Evolutionary conservation across 2,113 vertebrate genomes (phyloP).

Genomic region (Balaenoptera acutorostrata): DNA sequence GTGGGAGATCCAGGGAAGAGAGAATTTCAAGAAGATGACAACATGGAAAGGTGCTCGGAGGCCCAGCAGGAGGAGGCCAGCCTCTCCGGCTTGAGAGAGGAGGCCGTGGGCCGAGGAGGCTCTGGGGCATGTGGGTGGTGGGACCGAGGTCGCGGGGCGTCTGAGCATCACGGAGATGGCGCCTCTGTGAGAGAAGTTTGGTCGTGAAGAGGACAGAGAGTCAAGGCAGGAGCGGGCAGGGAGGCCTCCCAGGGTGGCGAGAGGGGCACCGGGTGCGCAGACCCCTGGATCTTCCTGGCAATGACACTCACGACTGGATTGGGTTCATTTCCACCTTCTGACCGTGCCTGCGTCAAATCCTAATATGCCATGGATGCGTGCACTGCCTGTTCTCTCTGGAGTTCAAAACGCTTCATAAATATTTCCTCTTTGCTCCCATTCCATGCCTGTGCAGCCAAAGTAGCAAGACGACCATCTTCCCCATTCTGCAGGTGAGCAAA

Average conservation of each 20-base stretch:
- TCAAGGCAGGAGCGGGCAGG: background rate
- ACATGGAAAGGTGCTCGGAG: no score
- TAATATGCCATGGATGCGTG: background rate
- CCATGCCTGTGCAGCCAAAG: background rate
- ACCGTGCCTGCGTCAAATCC: background rate
- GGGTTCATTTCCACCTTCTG: background rate
- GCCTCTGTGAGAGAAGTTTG: background rate
- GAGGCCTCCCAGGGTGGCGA: no score
- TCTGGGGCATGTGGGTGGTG: accelerated
- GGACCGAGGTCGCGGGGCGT: accelerated
- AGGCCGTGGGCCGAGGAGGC: background rate
- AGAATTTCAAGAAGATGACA: background rate
- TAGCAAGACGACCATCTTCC: background rate
- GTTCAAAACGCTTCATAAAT: background rate
- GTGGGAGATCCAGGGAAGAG: background rate
- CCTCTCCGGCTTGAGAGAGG: background rate
- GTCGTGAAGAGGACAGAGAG: background rate
- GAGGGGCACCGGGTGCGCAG: background rate
- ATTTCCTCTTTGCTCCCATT: background rate
- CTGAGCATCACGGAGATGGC: accelerated
- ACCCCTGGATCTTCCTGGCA: background rate
- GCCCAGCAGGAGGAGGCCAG: background rate
- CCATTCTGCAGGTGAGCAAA: background rate
- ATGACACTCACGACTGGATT: background rate
- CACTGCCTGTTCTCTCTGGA: background rate